Evolutionary conservation across 2,888 invertebrate genomes (phyloP).

Genomic region (Acleris sparsana): DNA sequence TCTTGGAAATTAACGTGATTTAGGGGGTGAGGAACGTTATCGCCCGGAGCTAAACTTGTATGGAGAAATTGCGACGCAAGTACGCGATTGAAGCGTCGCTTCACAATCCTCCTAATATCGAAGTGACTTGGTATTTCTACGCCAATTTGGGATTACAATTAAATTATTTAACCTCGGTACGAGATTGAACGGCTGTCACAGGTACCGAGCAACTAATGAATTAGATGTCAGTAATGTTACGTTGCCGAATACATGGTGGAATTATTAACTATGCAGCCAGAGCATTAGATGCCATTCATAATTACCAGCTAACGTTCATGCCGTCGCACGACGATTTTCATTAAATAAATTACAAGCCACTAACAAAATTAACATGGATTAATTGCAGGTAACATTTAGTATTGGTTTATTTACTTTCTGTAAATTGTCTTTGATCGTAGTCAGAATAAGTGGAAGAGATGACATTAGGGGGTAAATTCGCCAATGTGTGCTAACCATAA

Average conservation of each 20-base stretch:
- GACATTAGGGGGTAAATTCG: too few species aligned
- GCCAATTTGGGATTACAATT: conserved; percentile 15
- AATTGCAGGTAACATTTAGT: too few species aligned
- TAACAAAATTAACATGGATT: too few species aligned
- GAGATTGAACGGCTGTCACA: conserved; percentile 15
- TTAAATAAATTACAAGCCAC: conserved; percentile 3
- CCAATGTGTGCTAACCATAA: too few species aligned
- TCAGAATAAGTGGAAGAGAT: neutral
- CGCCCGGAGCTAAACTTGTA: too few species aligned
- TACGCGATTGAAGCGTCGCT: too few species aligned
- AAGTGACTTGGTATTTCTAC: conserved; percentile 1
- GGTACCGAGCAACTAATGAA: conserved; percentile 25
- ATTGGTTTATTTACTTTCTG: too few species aligned
- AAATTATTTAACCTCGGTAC: conserved; percentile 9
- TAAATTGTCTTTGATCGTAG: neutral
- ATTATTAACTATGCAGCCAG: conserved; percentile 28
- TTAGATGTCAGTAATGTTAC: conserved; percentile 24
- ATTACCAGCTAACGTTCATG: conserved; percentile 23
- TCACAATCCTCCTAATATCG: neutral
- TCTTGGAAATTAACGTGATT: too few species aligned
- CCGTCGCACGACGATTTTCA: conserved; percentile 10
- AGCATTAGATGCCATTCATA: conserved; percentile 31
- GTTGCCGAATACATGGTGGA: conserved; percentile 26
- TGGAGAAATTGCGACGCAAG: too few species aligned
- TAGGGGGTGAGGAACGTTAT: too few species aligned